Percentiles rank a stretch among this genome's conserved stretches.
Evolutionary conservation across 1,140 invertebrate genomes (phyloP).

Genomic region (Solen grandis): DNA sequence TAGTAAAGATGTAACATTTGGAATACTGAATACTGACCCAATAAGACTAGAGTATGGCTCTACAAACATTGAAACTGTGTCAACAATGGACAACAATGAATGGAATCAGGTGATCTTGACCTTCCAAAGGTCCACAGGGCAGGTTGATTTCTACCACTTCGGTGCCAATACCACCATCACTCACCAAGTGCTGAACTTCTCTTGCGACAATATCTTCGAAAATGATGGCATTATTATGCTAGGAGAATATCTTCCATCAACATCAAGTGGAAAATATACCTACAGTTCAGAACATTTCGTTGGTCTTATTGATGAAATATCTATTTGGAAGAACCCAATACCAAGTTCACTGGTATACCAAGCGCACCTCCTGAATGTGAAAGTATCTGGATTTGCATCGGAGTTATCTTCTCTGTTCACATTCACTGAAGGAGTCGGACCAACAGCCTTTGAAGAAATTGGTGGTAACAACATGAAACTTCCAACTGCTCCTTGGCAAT

Average conservation of each 20-base stretch:
- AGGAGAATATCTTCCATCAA: constrained; percentile 60
- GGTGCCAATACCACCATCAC: constrained; percentile 53
- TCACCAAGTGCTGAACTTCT: constrained; percentile 40
- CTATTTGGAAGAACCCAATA: constrained; percentile 62
- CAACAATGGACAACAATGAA: constrained; percentile 18
- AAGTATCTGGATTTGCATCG: constrained; percentile 53
- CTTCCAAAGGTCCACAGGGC: constrained; percentile 20
- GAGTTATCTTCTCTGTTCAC: constrained; percentile 55
- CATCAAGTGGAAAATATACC: constrained; percentile 26
- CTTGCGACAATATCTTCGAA: constrained; percentile 55
- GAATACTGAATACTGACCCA: constrained; percentile 47
- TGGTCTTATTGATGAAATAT: constrained; percentile 64
- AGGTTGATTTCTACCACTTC: constrained; percentile 61
- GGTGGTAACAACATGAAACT: constrained; percentile 55
- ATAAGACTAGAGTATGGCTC: constrained; percentile 55
- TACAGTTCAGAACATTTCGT: constrained; percentile 41
- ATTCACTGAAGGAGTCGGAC: constrained; percentile 63
- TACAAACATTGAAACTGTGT: constrained; percentile 29
- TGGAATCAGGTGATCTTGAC: constrained; percentile 68
- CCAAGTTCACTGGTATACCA: constrained; percentile 59
- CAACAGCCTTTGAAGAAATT: constrained; percentile 57
- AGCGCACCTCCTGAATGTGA: constrained; percentile 58
- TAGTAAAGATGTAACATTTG: constrained; percentile 54
- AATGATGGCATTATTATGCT: constrained; percentile 57
- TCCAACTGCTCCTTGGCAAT: constrained; percentile 60